Base-by-base conservation (phyloP, 1,140 invertebrate species). In the Trichomalopsis sarcophagae region DNA sequence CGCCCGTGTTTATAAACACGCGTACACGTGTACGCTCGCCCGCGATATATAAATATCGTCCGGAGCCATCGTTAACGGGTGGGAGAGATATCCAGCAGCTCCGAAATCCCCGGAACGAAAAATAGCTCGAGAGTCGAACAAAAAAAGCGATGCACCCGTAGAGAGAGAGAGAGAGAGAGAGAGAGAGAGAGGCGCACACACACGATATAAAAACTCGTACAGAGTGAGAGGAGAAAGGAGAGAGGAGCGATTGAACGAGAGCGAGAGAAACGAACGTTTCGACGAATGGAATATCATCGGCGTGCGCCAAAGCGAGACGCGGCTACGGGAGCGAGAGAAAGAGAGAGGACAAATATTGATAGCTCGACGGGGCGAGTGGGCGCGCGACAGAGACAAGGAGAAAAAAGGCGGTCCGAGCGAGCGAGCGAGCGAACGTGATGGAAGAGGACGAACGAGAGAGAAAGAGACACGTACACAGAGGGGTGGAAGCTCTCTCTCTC, bases 251-350 rank as follows among this genome's bases (percentile, higher is more conserved):
- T 69, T 2, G 66, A 69, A 69, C 23, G 66, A 27, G 66, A 23
- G 76, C 47, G 77, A 83, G 84, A 82, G 74, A 68, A 36, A 23
- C 21, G 50, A n/a, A 4, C 68, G 78, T 85, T 84, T 85, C 79
- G 84, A 85, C 84, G 84, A 85, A 85, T 84, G 82, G 77, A 84
- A 83, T 80, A 86, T 81, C 76, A 86, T 83, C 75, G 76, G 73
- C 71, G 81, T 68, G 78, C 33, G 81, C 69, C 27, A 71, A 77
- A 87, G 77, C 14, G 50, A 87, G 74, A 62, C 17, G 17, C 75
- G 55, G 36, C 17, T 21, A 40, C 73, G 10, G 1, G 77, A 75
- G 69, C 23, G 73, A 76, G 73, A 30, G 17, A 75, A 87, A 78
- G 74, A 36, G 84, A 80, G 69, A 85, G 68, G 83, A 79, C 36